Conservation (phyloP, 2,113 vertebrate species). For the Chlorodrepanis virens region DNA sequence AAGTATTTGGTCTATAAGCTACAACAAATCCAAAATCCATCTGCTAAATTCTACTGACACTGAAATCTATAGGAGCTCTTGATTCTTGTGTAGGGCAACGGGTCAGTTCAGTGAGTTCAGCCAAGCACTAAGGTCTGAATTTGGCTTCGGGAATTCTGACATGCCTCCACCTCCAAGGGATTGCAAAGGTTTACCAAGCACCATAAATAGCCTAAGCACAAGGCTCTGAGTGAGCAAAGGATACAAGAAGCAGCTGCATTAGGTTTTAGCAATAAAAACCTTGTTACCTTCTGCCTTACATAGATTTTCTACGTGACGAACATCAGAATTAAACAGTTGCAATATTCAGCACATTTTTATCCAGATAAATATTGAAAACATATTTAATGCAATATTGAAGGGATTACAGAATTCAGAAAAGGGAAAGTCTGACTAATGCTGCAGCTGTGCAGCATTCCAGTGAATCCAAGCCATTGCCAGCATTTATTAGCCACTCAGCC, state of each 20-base stretch:
- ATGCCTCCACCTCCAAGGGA: conserved; percentile 17
- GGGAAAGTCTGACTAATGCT: conserved; percentile 78
- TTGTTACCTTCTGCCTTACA: conserved; percentile 65
- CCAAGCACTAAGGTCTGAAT: conserved; percentile 63
- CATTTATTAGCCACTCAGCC: conserved; percentile 68
- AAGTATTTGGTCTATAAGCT: conserved; percentile 39
- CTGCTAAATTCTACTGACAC: conserved; percentile 27
- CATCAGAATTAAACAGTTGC: conserved; percentile 69
- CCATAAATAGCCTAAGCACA: not conserved
- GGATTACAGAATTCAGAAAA: conserved; percentile 76
- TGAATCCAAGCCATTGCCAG: conserved; percentile 64
- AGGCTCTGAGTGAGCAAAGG: not conserved
- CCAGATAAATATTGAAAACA: conserved; percentile 83
- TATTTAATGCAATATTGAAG: conserved; percentile 77
- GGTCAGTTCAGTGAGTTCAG: conserved; percentile 67
- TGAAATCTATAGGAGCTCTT: not conserved
- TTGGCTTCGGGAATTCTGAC: conserved; percentile 54
- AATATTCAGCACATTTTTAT: conserved; percentile 77
- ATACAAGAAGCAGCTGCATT: not conserved
- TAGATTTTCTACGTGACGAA: conserved; percentile 67
- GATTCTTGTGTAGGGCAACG: conserved; percentile 14
- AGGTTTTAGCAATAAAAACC: not conserved
- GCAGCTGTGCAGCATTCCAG: conserved; percentile 71
- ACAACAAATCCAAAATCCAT: conserved; percentile 33
- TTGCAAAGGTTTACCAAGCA: not conserved